These are phyloP conservation scores for Coremacera marginata DNA, from an alignment of 2,888 invertebrate genomes.

Conservation along the genomic window DNA sequence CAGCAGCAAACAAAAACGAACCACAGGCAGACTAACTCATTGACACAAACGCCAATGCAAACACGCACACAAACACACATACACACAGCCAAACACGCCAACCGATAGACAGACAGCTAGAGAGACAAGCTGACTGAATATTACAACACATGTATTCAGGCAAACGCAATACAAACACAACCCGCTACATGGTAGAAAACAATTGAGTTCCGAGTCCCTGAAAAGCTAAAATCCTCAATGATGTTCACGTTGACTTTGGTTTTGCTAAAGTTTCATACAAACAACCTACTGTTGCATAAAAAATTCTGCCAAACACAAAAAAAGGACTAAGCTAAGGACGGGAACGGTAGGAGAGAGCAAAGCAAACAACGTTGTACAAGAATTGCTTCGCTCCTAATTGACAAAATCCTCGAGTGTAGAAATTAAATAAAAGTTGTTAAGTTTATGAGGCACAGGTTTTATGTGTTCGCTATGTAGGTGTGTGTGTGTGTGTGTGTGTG, in stretches of 20 bases:
- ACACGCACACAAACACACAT: neutral
- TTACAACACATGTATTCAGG: neutral
- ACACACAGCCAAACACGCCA: slow-evolving; percentile 9
- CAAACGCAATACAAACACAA: neutral
- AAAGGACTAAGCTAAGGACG: neutral
- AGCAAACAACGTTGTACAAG: neutral
- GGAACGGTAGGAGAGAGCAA: neutral
- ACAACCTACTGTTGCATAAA: neutral
- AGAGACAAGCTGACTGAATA: neutral
- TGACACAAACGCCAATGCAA: neutral
- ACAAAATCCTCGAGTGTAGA: neutral
- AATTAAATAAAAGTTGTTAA: slow-evolving; percentile 6
- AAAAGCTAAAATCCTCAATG: slow-evolving; percentile 20
- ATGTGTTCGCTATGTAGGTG: neutral
- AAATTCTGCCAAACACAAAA: neutral
- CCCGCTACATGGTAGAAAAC: neutral
- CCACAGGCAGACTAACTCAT: slow-evolving; percentile 10
- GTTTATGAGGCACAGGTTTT: neutral
- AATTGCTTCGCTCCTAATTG: slow-evolving; percentile 20
- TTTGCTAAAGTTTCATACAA: neutral
- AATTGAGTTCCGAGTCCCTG: slow-evolving; percentile 16
- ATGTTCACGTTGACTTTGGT: neutral
- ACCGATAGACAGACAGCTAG: neutral
- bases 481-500: neutral
- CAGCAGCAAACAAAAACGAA: neutral